Conservation (phyloP, 2,113 vertebrate genomes). For the Asarcornis scutulata region DNA sequence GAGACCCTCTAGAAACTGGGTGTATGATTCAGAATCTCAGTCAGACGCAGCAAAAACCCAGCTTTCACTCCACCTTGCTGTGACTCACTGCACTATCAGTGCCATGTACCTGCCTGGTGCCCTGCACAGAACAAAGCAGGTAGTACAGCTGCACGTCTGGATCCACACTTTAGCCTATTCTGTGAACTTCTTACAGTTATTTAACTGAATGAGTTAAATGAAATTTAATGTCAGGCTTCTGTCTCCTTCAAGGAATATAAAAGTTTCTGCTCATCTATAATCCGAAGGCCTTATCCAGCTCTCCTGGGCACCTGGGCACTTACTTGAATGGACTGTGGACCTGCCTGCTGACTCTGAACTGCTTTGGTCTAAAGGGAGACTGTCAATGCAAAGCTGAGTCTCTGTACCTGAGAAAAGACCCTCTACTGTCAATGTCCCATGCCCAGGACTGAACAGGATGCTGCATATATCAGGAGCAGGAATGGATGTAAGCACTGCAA, state of each 20-base stretch:
- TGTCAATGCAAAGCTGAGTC: background rate
- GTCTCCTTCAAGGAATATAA: background rate
- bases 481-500: background rate
- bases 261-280: background rate
- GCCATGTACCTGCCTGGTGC: fast-evolving
- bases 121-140: background rate
- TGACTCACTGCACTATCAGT: fast-evolving
- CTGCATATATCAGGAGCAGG: background rate
- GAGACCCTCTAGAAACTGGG: background rate
- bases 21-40: background rate
- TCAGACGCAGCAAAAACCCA: background rate
- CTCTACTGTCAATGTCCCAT: background rate
- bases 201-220: background rate
- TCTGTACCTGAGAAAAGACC: background rate
- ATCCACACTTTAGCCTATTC: background rate
- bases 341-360: background rate
- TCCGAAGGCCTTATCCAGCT: background rate
- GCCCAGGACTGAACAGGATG: background rate
- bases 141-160: fast-evolving
- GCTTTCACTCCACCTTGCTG: fast-evolving
- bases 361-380: background rate
- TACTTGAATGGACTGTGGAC: background rate
- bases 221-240: background rate
- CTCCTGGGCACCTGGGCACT: background rate
- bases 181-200: background rate